Conservation (phyloP, 2,113 vertebrate species). For the Gymnocephalus cernua region DNA sequence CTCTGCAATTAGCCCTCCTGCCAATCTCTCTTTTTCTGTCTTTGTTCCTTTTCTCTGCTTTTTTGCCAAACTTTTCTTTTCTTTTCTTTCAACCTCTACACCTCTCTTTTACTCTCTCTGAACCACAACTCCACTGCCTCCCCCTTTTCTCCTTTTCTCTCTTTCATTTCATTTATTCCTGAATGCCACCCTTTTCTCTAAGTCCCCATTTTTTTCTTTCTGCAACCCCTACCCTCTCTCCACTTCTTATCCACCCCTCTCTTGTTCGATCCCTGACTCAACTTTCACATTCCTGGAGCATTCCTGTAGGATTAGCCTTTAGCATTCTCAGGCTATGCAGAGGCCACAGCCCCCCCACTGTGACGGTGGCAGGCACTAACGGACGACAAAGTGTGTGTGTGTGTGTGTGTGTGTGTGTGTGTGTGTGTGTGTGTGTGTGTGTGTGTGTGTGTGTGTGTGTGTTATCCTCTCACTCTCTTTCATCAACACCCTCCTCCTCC, state of each 20-base stretch:
- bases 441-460: constrained; percentile 47
- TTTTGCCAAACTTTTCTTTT: constrained; percentile 47
- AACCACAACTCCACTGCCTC: constrained; percentile 15
- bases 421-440: constrained; percentile 46
- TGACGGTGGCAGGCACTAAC: constrained; percentile 80
- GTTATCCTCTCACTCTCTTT: constrained; percentile 68
- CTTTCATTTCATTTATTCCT: constrained; percentile 77
- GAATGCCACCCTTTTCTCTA: constrained; percentile 71
- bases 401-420: constrained; percentile 51
- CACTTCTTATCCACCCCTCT: constrained; percentile 66
- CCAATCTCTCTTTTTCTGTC: constrained; percentile 53
- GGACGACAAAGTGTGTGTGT: constrained; percentile 60
- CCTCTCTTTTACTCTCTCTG: constrained; percentile 57
- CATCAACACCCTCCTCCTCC: constrained; percentile 56
- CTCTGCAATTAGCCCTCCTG: constrained; percentile 59
- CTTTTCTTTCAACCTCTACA: constrained; percentile 62
- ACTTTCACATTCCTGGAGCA: constrained; percentile 82
- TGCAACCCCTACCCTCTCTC: background rate
- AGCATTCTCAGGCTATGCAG: constrained; percentile 79
- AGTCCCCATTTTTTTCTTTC: constrained; percentile 33
- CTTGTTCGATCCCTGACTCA: constrained; percentile 83
- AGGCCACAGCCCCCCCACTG: constrained; percentile 77
- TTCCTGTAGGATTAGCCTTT: constrained; percentile 83
- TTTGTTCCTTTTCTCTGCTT: constrained; percentile 67
- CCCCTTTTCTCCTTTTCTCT: constrained; percentile 60